Conservation (phyloP, 2,113 vertebrate genomes). For the Atlantisia rogersi region DNA sequence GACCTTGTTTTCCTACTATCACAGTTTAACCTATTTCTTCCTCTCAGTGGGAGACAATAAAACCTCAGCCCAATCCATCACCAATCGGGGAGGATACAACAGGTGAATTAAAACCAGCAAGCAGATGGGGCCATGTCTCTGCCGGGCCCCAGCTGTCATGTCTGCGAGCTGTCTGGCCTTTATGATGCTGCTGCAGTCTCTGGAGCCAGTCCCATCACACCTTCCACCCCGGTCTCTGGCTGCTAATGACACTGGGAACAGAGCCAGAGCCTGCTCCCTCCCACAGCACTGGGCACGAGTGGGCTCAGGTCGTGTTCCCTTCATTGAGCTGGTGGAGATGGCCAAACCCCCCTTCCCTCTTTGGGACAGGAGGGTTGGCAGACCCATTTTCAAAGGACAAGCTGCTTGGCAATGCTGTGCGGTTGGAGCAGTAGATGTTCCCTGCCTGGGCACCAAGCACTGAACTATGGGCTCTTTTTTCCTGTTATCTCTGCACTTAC, state of each 20-base stretch:
- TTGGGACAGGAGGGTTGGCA: background rate
- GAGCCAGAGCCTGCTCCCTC: background rate
- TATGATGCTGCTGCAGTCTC: background rate
- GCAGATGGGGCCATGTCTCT: conserved; percentile 54
- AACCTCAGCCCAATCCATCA: conserved; percentile 28
- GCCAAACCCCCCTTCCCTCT: too few relatives aligned
- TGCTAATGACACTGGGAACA: background rate
- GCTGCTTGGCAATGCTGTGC: background rate
- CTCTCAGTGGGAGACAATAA: conserved; percentile 26
- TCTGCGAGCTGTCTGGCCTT: conserved; percentile 1
- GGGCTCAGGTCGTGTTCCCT: background rate
- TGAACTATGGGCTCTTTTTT: too few relatives aligned
- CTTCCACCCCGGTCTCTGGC: background rate
- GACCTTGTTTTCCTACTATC: background rate
- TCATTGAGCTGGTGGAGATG: background rate
- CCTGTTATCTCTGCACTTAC: accelerated
- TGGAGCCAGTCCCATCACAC: background rate
- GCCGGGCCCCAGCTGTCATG: conserved; percentile 22
- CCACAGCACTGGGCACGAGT: background rate
- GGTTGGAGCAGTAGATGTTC: background rate
- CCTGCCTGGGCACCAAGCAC: background rate
- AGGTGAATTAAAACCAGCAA: conserved; percentile 38
- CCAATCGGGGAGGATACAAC: background rate
- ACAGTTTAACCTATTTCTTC: conserved; percentile 47
- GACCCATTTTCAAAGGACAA: background rate